A percentile compares a stretch with the other conserved stretches of the same genome.
These are phyloP conservation scores for Polietes domitor DNA, from an alignment of 2,888 invertebrate genomes.

Conservation along the genomic window DNA sequence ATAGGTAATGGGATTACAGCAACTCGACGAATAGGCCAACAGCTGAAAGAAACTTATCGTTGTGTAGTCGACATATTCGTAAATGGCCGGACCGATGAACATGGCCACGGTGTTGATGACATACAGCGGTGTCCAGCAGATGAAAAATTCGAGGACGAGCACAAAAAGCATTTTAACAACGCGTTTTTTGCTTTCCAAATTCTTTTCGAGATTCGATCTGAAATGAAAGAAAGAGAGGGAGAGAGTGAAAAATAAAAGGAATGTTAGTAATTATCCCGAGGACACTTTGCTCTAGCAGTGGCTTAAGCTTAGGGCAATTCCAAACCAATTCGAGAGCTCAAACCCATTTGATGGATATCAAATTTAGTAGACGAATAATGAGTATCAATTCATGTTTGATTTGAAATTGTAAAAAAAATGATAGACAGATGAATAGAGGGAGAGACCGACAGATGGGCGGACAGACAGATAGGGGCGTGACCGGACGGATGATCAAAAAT, in stretches of 20 bases:
- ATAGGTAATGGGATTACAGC: slow-evolving; percentile 95
- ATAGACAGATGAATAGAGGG: too few relatives aligned
- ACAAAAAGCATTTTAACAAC: slow-evolving; percentile 94
- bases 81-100: slow-evolving; percentile 87
- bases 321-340: too few relatives aligned
- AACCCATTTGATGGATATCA: too few relatives aligned
- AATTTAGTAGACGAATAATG: too few relatives aligned
- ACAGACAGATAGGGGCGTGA: too few relatives aligned
- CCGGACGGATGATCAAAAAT: too few relatives aligned
- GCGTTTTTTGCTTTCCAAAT: slow-evolving; percentile 79
- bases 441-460: too few relatives aligned
- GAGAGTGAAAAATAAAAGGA: not conserved
- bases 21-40: slow-evolving; percentile 90
- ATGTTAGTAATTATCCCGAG: too few relatives aligned
- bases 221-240: not conserved
- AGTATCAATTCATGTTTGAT: too few relatives aligned
- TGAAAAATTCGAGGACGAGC: slow-evolving; percentile 93
- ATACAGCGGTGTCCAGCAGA: slow-evolving; percentile 95
- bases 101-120: slow-evolving; percentile 89
- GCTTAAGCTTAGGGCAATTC: too few relatives aligned
- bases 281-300: too few relatives aligned
- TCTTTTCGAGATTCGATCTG: slow-evolving; percentile 76
- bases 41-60: slow-evolving; percentile 89
- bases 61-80: slow-evolving; percentile 87
- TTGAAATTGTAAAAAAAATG: too few relatives aligned